Evolutionary conservation across 2,797 vertebrate species (phyloP), one percentile per base, ranked within the genome.

Genomic region (Gephyroberyx darwinii): DNA sequence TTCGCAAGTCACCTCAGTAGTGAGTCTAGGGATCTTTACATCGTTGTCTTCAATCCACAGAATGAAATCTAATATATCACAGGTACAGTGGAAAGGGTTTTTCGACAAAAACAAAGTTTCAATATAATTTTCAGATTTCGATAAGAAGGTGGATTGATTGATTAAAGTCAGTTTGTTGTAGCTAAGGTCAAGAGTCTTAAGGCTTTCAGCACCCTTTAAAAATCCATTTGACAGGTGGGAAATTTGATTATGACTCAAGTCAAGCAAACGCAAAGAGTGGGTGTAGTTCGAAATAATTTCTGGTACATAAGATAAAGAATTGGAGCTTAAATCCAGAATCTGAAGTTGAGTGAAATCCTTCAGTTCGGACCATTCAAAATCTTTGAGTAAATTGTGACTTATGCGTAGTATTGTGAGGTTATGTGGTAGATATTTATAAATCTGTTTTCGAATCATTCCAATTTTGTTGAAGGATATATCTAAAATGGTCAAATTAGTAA

Each of bases 71-170:
- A 91, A 19, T 1, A 89, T 84, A 74, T 93, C 92, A 65, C 93
- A 96, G 0, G 89, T 95, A 68, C 93, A 95, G 20, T 93, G 85
- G 52, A 95, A 95, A 1, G 91, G 93, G 82, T 96, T 96, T 4
- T 26, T 8, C 5, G 86, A 65, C 52, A 96, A 88, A 31, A 64
- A 74, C 74, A 95, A 75, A 8, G 78, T 74, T 37, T 90, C 19
- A 50, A 95, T 80, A 1, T 67, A 74, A 64, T 74, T 90, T 1
- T 84, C 45, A 0, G 59, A 60, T 26, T 26, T 26, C 2, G 26
- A 26, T 16, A 81, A 26, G 61, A 95, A 93, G 1, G 86, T 85
- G 37, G 92, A 87, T 60, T 90, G 61, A 69, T 95, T 95, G 74
- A 96, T 87, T 26, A 57, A 81, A 5, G 75, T 83, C 16, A 96